These are phyloP conservation scores for Cyaniris semiargus DNA, from an alignment of 2,888 invertebrate genomes.

Conservation along the genomic window DNA sequence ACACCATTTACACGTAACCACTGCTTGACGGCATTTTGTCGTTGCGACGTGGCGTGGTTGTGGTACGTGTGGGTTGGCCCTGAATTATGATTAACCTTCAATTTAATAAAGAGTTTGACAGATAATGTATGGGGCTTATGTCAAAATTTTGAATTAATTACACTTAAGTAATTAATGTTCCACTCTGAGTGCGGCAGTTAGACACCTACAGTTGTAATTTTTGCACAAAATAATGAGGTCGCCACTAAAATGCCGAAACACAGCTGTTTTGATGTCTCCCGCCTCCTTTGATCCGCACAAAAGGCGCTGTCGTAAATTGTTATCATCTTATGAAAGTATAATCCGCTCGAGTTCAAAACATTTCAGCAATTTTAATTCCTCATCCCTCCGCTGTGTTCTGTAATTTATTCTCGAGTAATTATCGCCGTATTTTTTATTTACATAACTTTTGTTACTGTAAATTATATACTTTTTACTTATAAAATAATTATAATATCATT, in stretches of 20 bases:
- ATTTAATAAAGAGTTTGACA: too few relatives aligned
- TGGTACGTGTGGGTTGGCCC: too few relatives aligned
- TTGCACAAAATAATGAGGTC: conserved; percentile 1
- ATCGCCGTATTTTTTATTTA: conserved; percentile 17
- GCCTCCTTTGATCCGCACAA: conserved; percentile 17
- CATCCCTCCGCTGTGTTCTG: not conserved
- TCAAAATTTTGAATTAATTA: too few relatives aligned
- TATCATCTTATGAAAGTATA: conserved; percentile 31
- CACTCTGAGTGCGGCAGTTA: too few relatives aligned
- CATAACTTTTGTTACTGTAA: not conserved
- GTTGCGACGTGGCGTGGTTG: too few relatives aligned
- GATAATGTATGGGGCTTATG: too few relatives aligned
- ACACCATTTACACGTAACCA: too few relatives aligned
- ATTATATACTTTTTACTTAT: too few relatives aligned
- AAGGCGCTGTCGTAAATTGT: conserved; percentile 16
- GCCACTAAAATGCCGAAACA: not conserved
- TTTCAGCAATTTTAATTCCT: conserved; percentile 25
- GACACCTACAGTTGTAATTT: not conserved
- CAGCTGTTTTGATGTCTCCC: conserved; percentile 7
- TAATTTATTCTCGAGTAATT: conserved; percentile 16
- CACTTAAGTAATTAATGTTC: too few relatives aligned
- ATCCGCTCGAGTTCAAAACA: conserved; percentile 20
- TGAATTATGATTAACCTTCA: too few relatives aligned
- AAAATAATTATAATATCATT: too few relatives aligned
- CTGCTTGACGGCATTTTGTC: too few relatives aligned